phyloP scores from a whole-genome alignment of 1,140 invertebrate genomes.

The Nautilus pompilius region DNA sequence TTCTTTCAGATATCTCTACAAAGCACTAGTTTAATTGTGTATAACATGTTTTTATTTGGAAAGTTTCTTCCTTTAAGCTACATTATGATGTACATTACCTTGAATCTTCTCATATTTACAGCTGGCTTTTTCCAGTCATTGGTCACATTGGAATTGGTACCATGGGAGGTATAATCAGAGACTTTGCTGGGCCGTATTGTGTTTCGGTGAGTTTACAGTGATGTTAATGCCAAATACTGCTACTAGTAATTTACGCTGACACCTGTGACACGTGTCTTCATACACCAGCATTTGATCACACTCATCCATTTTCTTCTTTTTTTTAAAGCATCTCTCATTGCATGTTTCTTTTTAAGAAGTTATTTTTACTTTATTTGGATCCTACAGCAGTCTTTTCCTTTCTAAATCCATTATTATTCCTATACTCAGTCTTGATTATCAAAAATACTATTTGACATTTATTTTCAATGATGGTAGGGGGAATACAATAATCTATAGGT shows the following conservation, averaged over 20 bases:
- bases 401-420: too few relatives aligned
- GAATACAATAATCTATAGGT: too few relatives aligned
- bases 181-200: constrained; percentile 96
- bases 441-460: too few relatives aligned
- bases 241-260: too few relatives aligned
- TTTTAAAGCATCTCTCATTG: constrained; percentile 1
- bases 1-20: not conserved
- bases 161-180: constrained; percentile 87
- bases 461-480: too few relatives aligned
- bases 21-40: not conserved
- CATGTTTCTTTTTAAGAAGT: not conserved
- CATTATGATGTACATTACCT: not conserved
- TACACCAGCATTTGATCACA: not conserved
- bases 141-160: constrained; percentile 98
- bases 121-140: constrained; percentile 94
- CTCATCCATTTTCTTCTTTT: not conserved
- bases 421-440: too few relatives aligned
- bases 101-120: constrained; percentile 51
- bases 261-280: too few relatives aligned
- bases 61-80: not conserved
- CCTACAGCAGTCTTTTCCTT: too few relatives aligned
- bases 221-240: too few relatives aligned
- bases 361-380: not conserved
- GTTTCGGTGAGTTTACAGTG: constrained; percentile 65
- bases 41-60: not conserved